phyloP scores from a whole-genome alignment of 2,888 invertebrate species.

The Epistrophella euchroma region DNA sequence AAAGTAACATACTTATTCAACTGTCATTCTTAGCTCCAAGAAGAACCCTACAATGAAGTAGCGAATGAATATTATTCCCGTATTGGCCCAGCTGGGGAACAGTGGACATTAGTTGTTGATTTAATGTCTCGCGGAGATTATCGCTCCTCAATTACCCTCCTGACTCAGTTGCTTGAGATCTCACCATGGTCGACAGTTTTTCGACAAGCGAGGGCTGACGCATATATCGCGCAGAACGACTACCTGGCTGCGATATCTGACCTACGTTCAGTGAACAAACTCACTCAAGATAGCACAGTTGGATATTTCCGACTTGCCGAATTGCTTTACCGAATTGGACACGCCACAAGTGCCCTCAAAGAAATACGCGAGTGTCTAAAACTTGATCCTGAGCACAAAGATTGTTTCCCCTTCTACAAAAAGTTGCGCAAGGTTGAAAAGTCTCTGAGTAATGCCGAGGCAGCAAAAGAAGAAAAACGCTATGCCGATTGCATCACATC shows the following conservation, averaged over 20 bases:
- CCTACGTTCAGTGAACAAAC: slow-evolving; percentile 94
- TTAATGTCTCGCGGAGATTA: slow-evolving; percentile 86
- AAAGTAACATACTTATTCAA: background rate
- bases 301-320: slow-evolving; percentile 89
- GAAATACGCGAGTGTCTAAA: slow-evolving; percentile 98
- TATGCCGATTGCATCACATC: slow-evolving; percentile 88
- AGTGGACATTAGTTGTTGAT: slow-evolving; percentile 88
- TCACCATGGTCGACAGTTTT: slow-evolving; percentile 95
- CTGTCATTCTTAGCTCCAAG: slow-evolving; percentile 84
- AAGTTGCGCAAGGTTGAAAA: slow-evolving; percentile 97
- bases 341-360: slow-evolving; percentile 94
- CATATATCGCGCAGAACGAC: slow-evolving; percentile 91
- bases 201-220: slow-evolving; percentile 93
- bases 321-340: slow-evolving; percentile 95
- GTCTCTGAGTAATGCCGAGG: slow-evolving; percentile 88
- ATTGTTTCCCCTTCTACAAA: slow-evolving; percentile 98
- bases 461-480: slow-evolving; percentile 86
- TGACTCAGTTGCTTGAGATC: slow-evolving; percentile 89
- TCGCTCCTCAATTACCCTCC: slow-evolving; percentile 86
- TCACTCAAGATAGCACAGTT: slow-evolving; percentile 95
- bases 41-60: slow-evolving; percentile 91
- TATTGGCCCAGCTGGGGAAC: slow-evolving; percentile 87
- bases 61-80: slow-evolving; percentile 88
- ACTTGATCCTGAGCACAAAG: slow-evolving; percentile 98
- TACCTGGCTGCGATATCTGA: slow-evolving; percentile 94